Evolutionary conservation across 2,113 vertebrate genomes (phyloP).

Genomic region (Rhabdomys dilectus): DNA sequence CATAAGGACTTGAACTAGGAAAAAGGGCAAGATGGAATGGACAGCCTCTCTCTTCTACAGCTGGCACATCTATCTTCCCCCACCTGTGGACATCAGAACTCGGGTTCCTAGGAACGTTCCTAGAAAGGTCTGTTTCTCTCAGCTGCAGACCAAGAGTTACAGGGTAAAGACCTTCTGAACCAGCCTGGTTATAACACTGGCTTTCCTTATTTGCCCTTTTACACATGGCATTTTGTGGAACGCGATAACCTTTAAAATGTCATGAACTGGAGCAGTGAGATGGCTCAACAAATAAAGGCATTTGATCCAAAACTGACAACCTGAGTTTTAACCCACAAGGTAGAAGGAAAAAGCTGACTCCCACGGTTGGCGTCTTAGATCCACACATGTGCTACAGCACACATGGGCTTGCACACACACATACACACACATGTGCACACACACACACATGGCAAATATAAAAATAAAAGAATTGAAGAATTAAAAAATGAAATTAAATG

Average conservation of each 20-base stretch:
- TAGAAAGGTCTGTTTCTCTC: background rate
- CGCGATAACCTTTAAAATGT: background rate
- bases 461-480: background rate
- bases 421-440: background rate
- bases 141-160: background rate
- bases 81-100: background rate
- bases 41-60: background rate
- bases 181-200: background rate
- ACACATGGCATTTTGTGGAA: background rate
- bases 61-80: background rate
- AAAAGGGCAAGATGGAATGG: background rate
- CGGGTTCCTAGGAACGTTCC: background rate
- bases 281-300: background rate
- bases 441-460: background rate
- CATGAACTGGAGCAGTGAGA: background rate
- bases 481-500: background rate
- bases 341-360: background rate
- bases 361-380: no score
- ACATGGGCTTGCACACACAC: background rate
- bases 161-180: background rate
- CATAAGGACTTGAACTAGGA: background rate
- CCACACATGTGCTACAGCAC: background rate
- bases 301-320: background rate
- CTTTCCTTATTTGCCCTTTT: background rate
- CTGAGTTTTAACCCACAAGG: background rate